Conservation (phyloP, 1,140 invertebrate species). For the Drepana arcuata region DNA sequence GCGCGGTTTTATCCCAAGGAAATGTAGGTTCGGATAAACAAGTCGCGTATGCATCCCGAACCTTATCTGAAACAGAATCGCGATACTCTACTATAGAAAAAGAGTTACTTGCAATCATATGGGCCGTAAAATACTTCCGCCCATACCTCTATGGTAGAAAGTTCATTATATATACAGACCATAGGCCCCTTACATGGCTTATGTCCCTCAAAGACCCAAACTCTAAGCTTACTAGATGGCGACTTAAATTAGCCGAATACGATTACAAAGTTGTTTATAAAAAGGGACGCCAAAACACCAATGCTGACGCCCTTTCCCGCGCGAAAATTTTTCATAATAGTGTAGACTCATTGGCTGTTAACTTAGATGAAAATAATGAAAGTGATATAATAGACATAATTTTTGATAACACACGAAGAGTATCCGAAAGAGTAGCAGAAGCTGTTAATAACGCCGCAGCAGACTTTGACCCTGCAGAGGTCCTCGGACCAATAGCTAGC, state of each 20-base stretch:
- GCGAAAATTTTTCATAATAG: too few relatives aligned
- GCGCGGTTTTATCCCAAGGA: background rate
- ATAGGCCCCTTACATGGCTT: background rate
- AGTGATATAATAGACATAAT: too few relatives aligned
- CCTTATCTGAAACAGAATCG: background rate
- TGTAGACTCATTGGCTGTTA: too few relatives aligned
- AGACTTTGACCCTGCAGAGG: too few relatives aligned
- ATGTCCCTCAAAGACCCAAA: background rate
- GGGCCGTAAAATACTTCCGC: background rate
- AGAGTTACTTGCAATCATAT: background rate
- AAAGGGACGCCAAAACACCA: background rate
- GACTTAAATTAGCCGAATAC: background rate
- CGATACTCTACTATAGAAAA: background rate
- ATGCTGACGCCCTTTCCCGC: slow-evolving; percentile 8
- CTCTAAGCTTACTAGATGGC: background rate
- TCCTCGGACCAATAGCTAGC: too few relatives aligned
- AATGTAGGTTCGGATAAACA: background rate
- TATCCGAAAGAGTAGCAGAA: too few relatives aligned
- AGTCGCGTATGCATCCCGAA: background rate
- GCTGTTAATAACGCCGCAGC: too few relatives aligned
- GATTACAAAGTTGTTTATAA: background rate
- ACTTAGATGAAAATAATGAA: too few relatives aligned
- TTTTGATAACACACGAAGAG: too few relatives aligned
- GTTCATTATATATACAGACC: background rate
- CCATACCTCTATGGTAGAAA: background rate